phyloP scores from a whole-genome alignment of 1,140 invertebrate species.

The Panulirus ornatus region DNA sequence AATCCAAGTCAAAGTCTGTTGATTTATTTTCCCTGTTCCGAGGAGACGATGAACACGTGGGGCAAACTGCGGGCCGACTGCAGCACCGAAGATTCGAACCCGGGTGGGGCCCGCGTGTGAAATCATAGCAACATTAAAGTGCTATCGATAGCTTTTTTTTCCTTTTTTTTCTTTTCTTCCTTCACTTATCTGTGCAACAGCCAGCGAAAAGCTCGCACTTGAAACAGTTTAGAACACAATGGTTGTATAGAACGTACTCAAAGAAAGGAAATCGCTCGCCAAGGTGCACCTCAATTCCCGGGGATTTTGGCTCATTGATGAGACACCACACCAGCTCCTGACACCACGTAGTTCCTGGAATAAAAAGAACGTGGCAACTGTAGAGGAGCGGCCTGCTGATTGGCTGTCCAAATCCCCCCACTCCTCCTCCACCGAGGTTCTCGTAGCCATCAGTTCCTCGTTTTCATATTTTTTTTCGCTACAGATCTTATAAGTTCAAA shows the following conservation, averaged over 20 bases:
- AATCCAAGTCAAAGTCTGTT: neutral
- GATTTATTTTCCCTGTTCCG: neutral
- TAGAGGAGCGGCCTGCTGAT: no score
- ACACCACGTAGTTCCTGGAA: constrained; percentile 59
- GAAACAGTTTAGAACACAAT: neutral
- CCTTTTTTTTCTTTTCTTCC: neutral
- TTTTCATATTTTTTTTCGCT: no score
- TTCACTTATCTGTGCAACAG: neutral
- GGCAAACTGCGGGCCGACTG: neutral
- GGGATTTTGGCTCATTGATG: neutral
- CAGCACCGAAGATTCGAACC: no score
- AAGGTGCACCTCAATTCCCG: constrained; percentile 8
- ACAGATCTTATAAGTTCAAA: no score
- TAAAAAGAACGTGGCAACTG: no score
- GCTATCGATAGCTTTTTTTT: neutral
- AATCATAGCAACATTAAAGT: no score
- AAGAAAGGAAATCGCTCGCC: constrained; percentile 49
- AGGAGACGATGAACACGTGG: neutral
- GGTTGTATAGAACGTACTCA: constrained; percentile 17
- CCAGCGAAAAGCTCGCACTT: neutral
- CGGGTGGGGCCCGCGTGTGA: no score
- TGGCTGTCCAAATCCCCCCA: no score
- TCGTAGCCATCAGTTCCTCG: no score
- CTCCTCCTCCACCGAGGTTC: no score
- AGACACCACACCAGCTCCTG: constrained; percentile 62